phyloP scores from a whole-genome alignment of 2,797 vertebrate species.

The Macropus fuliginosus region DNA sequence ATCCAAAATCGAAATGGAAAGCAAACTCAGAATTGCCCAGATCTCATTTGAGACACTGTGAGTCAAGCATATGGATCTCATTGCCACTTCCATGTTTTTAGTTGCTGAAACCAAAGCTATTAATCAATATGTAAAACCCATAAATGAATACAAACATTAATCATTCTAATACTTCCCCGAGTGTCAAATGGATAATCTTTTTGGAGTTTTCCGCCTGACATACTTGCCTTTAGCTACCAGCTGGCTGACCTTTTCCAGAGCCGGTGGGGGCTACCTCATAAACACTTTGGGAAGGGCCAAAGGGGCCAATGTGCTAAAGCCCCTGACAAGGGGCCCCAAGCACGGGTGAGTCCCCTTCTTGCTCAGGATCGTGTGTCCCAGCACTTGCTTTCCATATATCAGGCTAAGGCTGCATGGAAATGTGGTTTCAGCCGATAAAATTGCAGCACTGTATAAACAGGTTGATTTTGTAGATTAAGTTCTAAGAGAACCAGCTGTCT shows the following conservation, averaged over 20 bases:
- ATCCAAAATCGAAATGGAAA: background rate
- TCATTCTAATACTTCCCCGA: slow-evolving; percentile 84
- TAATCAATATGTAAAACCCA: slow-evolving; percentile 85
- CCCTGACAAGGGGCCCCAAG: slow-evolving; percentile 49
- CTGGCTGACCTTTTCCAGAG: slow-evolving; percentile 72
- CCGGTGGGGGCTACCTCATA: slow-evolving; percentile 72
- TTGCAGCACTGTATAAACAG: slow-evolving; percentile 37
- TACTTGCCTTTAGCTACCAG: slow-evolving; percentile 80
- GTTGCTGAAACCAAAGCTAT: slow-evolving; percentile 84
- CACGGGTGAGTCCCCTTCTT: background rate
- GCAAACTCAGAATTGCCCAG: background rate
- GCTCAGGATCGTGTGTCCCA: background rate
- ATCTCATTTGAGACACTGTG: slow-evolving; percentile 79
- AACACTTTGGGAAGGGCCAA: slow-evolving; percentile 73
- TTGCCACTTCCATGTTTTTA: slow-evolving; percentile 83
- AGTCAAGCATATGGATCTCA: slow-evolving; percentile 86
- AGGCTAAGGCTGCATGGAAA: slow-evolving; percentile 54
- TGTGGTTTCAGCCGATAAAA: slow-evolving; percentile 45
- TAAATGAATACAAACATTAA: slow-evolving; percentile 86
- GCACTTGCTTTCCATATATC: slow-evolving; percentile 48
- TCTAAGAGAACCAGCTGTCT: slow-evolving; percentile 55
- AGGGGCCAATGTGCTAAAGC: slow-evolving; percentile 31
- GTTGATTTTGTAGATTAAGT: slow-evolving; percentile 47
- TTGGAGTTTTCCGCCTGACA: slow-evolving; percentile 80
- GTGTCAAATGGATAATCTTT: slow-evolving; percentile 81